phyloP scores from a whole-genome alignment of 2,113 vertebrate genomes.

The Phycodurus eques region DNA sequence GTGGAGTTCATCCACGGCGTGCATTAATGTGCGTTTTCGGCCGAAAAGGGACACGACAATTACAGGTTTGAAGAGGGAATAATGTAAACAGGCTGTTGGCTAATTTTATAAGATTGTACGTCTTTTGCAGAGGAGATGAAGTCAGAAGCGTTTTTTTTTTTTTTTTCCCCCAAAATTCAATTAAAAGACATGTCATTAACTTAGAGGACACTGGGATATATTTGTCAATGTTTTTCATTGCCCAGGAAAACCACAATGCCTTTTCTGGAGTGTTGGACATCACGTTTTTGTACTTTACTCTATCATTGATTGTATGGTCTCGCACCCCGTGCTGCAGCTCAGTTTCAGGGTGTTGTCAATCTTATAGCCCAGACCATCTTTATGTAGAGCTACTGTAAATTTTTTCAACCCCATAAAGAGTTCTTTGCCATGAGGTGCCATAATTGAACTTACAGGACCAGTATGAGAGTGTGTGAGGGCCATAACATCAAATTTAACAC shows the following conservation, averaged over 20 bases:
- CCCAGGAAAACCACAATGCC: neutral
- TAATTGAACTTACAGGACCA: neutral
- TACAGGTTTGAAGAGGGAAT: neutral
- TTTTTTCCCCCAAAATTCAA: neutral
- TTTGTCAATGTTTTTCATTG: neutral
- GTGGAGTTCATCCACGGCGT: neutral
- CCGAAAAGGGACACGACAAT: neutral
- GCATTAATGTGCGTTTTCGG: neutral
- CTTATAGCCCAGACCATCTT: too few relatives aligned
- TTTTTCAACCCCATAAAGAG: too few relatives aligned
- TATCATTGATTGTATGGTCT: too few relatives aligned
- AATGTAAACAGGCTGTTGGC: slow-evolving; percentile 1
- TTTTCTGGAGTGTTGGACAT: neutral
- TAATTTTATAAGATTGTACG: neutral
- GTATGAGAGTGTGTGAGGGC: neutral
- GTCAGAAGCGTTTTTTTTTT: neutral
- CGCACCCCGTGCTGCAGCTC: too few relatives aligned
- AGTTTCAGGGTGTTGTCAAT: too few relatives aligned
- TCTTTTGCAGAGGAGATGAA: neutral
- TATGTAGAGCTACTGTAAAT: too few relatives aligned
- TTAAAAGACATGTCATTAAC: slow-evolving; percentile 4
- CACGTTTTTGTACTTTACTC: too few relatives aligned
- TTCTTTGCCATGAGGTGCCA: neutral
- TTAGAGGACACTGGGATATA: slow-evolving; percentile 1
- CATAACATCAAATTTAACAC: neutral